Evolutionary conservation across 2,797 vertebrate species (phyloP).

Genomic region (Parambassis ranga): DNA sequence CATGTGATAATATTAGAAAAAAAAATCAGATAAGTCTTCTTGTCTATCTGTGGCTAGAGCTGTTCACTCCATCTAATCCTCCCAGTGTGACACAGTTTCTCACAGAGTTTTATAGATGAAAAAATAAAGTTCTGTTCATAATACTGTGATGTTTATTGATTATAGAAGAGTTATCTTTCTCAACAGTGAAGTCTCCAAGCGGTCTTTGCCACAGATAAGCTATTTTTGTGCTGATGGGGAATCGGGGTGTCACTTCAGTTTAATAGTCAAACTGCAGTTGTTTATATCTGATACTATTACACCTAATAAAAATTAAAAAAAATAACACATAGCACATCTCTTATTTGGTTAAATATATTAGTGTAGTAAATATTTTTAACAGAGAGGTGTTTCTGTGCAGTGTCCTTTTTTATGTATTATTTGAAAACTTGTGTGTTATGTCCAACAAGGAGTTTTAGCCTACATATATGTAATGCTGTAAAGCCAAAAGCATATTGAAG

Average conservation of each 20-base stretch:
- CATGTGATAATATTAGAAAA: constrained; percentile 21
- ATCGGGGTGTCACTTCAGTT: not conserved
- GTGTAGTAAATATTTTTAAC: too few relatives aligned
- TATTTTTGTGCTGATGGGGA: not conserved
- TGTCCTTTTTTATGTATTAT: not conserved
- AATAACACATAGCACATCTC: not conserved
- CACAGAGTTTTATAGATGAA: not conserved
- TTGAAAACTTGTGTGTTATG: too few relatives aligned
- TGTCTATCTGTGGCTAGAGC: constrained; percentile 3
- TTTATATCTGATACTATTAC: not conserved
- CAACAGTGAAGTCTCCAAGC: not conserved
- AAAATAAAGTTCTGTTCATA: constrained; percentile 4
- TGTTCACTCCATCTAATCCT: constrained; percentile 2
- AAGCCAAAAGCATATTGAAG: too few relatives aligned
- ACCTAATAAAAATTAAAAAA: not conserved
- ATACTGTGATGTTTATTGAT: constrained; percentile 25
- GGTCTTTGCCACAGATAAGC: not conserved
- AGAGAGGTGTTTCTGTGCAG: not conserved
- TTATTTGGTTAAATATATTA: too few relatives aligned
- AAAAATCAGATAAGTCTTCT: constrained; percentile 23
- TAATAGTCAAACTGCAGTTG: not conserved
- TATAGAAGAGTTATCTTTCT: not conserved
- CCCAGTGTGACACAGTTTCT: constrained; percentile 3
- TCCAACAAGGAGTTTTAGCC: too few relatives aligned
- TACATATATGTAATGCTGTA: too few relatives aligned